Base-by-base conservation (phyloP, 1,140 invertebrate genomes). In the Sipha flava region DNA sequence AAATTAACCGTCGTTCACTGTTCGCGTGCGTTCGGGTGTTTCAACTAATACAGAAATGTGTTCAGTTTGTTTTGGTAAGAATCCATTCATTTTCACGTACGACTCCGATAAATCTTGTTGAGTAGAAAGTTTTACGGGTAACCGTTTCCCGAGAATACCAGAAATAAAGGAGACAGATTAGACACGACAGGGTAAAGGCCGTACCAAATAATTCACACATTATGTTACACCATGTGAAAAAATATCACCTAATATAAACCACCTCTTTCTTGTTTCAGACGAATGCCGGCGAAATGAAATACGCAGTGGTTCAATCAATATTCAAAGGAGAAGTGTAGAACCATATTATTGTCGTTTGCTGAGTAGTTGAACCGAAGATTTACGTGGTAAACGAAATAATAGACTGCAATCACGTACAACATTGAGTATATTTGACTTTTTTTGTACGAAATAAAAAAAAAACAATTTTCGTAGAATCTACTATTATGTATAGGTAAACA, bases 171-270 rank as follows among this genome's bases (percentile, higher is more conserved):
- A 57, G 49, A 54, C 52, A 54, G 73, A 77, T 77, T 59, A 59
- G 73, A 34, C 34, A 26, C 52, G 73, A 77, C 73, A 77, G 73
- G 73, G 52, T 77, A 77, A 77, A 59, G 73, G 73, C 73, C 37
- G 73, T 29, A 77, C 73, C 73, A 59, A 77, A 77, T 77, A 77
- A 77, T 77, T 77, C 73, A 77, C 73, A 77, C 73, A 59, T 77
- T 77, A 43, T 9, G 21, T 37, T 40, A 59, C 73, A 59, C 73
- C 12, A 59, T 77, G 47, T 52, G 72, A 54, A 75, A 75, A 72
- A 75, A 75, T 75, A 75, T 75, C 18, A 9, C 31, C n/a, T 75
- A 75, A 75, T 26, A 54, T 75, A 77, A 77, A 77, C 73, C 73
- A 77, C 73, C 73, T 77, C 21, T 77, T 77, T 77, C 73, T 77